A percentile compares a stretch with the other conserved stretches of the same genome.
Evolutionary conservation across 2,888 invertebrate genomes (phyloP).

Genomic region (Rambutsinella grinnellia): DNA sequence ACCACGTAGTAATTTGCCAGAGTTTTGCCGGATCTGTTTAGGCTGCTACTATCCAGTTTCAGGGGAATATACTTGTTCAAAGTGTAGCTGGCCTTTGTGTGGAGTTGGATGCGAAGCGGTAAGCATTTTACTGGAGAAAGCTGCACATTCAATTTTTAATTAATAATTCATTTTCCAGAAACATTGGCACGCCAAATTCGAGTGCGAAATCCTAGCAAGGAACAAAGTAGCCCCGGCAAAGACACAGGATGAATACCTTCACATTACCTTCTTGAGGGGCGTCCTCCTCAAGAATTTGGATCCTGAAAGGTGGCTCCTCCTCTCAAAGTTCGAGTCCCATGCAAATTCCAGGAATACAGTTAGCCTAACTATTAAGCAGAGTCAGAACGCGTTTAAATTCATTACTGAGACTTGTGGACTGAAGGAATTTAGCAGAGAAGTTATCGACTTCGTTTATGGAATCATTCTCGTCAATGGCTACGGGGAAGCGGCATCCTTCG

Average conservation of each 20-base stretch:
- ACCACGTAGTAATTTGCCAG: constrained; percentile 48
- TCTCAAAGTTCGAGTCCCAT: constrained; percentile 75
- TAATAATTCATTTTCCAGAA: constrained; percentile 26
- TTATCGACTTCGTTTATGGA: constrained; percentile 42
- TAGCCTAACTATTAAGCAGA: constrained; percentile 29
- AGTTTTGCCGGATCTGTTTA: constrained; percentile 52
- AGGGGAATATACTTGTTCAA: constrained; percentile 49
- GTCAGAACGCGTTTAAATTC: constrained; percentile 39
- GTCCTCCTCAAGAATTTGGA: constrained; percentile 74
- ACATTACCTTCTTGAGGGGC: constrained; percentile 77
- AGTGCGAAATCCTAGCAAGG: constrained; percentile 67
- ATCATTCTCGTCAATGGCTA: constrained; percentile 47
- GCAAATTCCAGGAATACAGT: constrained; percentile 74
- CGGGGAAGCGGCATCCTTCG: constrained; percentile 42
- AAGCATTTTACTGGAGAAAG: too few species aligned
- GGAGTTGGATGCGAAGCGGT: constrained; percentile 41
- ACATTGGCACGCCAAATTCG: constrained; percentile 73
- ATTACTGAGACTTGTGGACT: constrained; percentile 33
- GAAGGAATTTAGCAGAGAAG: constrained; percentile 27
- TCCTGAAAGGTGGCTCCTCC: constrained; percentile 73
- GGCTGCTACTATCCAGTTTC: constrained; percentile 48
- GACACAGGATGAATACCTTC: constrained; percentile 75
- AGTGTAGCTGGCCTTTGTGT: constrained; percentile 59
- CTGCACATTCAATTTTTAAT: too few species aligned
- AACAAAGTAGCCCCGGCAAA: constrained; percentile 28